Conservation (phyloP, 1,140 invertebrate genomes). For the Teleopsis dalmanni region DNA sequence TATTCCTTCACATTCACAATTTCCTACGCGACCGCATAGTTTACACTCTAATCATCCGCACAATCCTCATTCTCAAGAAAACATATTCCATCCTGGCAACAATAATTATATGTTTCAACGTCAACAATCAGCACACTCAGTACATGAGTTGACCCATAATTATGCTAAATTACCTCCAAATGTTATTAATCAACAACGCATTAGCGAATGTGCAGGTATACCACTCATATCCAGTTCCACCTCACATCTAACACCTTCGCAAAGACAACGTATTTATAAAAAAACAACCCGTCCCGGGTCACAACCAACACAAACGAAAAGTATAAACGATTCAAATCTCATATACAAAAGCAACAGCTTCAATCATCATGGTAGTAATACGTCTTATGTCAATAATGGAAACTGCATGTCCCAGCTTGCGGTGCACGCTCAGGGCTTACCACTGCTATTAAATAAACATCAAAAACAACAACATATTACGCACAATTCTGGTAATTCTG, state of each 20-base stretch:
- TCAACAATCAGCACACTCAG: not conserved
- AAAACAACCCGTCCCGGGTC: slow-evolving; percentile 14
- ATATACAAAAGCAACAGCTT: no score
- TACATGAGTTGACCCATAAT: not conserved
- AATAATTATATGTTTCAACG: no score
- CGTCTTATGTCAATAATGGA: not conserved
- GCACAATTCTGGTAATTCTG: no score
- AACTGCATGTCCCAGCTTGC: slow-evolving; percentile 53
- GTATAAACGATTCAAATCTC: not conserved
- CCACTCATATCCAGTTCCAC: slow-evolving; percentile 60
- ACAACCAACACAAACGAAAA: slow-evolving; percentile 1
- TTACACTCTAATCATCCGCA: not conserved
- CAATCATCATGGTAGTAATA: no score
- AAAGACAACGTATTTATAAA: slow-evolving; percentile 21
- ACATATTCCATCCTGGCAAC: not conserved
- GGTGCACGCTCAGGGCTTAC: slow-evolving; percentile 68
- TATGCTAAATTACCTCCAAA: slow-evolving; percentile 12
- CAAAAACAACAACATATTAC: slow-evolving; percentile 20
- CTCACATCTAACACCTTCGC: slow-evolving; percentile 26
- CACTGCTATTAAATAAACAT: slow-evolving; percentile 53
- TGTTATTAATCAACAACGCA: slow-evolving; percentile 27
- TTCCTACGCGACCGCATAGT: not conserved
- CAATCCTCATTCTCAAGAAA: not conserved
- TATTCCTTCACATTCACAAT: no score
- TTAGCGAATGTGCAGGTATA: slow-evolving; percentile 56